Percentiles rank a stretch among this genome's conserved stretches.
phyloP scores from a whole-genome alignment of 2,797 vertebrate species.

The Enteromius paludinosus region DNA sequence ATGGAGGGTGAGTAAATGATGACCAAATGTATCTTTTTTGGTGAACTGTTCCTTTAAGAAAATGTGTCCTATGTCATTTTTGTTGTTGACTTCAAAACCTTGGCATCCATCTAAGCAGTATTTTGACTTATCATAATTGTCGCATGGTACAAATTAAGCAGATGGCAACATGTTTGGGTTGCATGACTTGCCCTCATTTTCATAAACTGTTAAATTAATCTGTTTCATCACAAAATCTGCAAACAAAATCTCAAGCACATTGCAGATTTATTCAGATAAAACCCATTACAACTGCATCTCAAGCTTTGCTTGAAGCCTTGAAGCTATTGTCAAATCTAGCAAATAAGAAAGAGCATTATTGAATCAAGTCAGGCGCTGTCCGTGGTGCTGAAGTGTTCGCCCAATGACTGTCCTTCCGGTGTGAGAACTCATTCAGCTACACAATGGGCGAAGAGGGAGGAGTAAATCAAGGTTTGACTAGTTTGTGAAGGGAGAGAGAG shows the following conservation, averaged over 20 bases:
- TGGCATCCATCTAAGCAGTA: not conserved
- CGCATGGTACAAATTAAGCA: constrained; percentile 14
- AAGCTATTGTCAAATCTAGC: not conserved
- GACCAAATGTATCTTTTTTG: not conserved
- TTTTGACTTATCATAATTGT: not conserved
- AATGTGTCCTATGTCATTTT: not conserved
- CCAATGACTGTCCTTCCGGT: constrained; percentile 11
- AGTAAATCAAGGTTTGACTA: constrained; percentile 21
- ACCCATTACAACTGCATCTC: not conserved
- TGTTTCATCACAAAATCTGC: not conserved
- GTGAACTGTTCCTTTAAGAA: constrained; percentile 8
- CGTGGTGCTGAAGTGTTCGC: constrained; percentile 48
- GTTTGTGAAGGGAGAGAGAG: constrained; percentile 35
- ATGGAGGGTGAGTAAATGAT: not conserved
- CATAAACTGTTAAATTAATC: not conserved
- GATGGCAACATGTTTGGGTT: not conserved
- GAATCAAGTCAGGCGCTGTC: constrained; percentile 35
- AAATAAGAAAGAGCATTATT: not conserved
- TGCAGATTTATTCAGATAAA: not conserved
- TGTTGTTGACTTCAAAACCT: not conserved
- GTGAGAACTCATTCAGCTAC: constrained; percentile 11
- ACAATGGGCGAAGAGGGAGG: constrained; percentile 29
- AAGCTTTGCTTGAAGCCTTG: not conserved
- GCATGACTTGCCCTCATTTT: not conserved
- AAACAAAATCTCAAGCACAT: not conserved